Evolutionary conservation across 1,140 invertebrate species (phyloP), one percentile per base, ranked within the genome.

Genomic region (Trichonephila clavata): DNA sequence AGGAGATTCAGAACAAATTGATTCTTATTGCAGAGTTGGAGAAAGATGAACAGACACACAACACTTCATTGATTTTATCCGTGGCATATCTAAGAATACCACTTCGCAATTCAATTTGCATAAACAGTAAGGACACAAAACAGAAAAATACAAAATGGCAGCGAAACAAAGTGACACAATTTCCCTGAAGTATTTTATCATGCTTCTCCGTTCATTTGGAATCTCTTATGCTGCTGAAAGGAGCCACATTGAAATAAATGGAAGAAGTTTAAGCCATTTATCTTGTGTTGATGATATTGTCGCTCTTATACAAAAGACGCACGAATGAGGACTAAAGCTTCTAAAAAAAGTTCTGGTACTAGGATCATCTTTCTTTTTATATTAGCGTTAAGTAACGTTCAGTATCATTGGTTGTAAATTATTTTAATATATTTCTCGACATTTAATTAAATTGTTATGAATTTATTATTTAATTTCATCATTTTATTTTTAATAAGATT

Each of bases 201-300:
- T n/a, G 39, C 81, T 50, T 57, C 81, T 77, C 32, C 32, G 27
- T 50, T 83, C 81, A 24, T 59, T 83, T 21, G 14, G 81, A 57
- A 83, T 57, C 18, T 57, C 43, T n/a, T 7, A n/a, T 5, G 5
- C n/a, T 50, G 21, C 21, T 57, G 50, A 83, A 57, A 83, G 50
- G 81, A 43, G 43, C 43, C 81, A 43, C 81, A 83, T 83, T 83
- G 81, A 83, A 83, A 83, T 83, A 83, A 83, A 83, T 83, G 81
- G 81, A n/a, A 50, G 81, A 83, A 83, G 81, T 83, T 83, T 83
- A 83, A 83, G 43, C 81, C 81, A 83, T 83, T 83, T 83, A 83
- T 83, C 81, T 83, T 59, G 39, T 13, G n/a, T 50, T 59, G 81
- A 83, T 83, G 81, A 83, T 83, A 83, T 83, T 83, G 81, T 83